phyloP scores from a whole-genome alignment of 2,888 invertebrate genomes.

The Nomada lathburiana region DNA sequence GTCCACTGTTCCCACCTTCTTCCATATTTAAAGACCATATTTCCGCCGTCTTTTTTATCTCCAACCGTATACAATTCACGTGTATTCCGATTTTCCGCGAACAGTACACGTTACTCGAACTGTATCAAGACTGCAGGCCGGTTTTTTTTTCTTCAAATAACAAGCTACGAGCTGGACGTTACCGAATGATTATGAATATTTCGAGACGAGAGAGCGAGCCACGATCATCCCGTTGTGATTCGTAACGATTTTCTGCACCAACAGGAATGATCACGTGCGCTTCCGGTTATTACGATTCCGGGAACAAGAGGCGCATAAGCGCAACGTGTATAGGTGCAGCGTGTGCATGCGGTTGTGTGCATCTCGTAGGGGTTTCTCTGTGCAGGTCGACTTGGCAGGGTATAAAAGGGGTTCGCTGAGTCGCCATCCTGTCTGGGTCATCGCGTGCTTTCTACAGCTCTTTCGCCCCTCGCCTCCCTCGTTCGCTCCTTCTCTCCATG shows the following conservation, averaged over 20 bases:
- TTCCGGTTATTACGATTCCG: slow-evolving; percentile 63
- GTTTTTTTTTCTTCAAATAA: not conserved
- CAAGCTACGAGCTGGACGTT: not conserved
- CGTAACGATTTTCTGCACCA: slow-evolving; percentile 61
- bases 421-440: slow-evolving; percentile 81
- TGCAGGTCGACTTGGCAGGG: slow-evolving; percentile 67
- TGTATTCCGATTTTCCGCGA: too few species aligned
- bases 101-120: too few species aligned
- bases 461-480: not conserved
- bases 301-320: slow-evolving; percentile 56
- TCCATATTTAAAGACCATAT: too few species aligned
- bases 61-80: too few species aligned
- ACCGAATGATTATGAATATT: slow-evolving; percentile 38
- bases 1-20: too few species aligned
- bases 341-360: slow-evolving; percentile 40
- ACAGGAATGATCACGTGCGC: slow-evolving; percentile 43
- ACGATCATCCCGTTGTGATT: slow-evolving; percentile 25
- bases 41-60: too few species aligned
- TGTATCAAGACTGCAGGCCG: slow-evolving; percentile 13
- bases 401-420: slow-evolving; percentile 67
- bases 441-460: slow-evolving; percentile 76
- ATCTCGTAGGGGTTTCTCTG: slow-evolving; percentile 54
- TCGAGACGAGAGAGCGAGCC: not conserved
- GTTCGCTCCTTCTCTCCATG: slow-evolving; percentile 8
- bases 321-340: slow-evolving; percentile 29